phyloP scores from a whole-genome alignment of 2,888 invertebrate genomes.

The Drosophila demipolita region DNA sequence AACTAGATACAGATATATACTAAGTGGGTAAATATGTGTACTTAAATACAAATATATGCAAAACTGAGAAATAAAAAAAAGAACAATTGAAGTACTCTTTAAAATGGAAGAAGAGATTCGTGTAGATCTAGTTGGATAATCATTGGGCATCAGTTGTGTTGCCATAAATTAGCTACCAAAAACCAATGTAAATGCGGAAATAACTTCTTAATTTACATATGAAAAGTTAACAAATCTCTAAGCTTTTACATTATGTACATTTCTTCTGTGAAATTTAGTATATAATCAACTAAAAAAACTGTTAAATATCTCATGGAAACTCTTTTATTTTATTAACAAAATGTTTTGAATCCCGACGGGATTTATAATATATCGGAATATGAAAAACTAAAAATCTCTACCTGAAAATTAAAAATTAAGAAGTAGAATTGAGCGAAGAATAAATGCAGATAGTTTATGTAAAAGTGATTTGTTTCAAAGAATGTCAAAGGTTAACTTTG shows the following conservation, averaged over 20 bases:
- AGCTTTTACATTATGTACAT: not conserved
- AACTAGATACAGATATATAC: not conserved
- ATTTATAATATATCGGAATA: not conserved
- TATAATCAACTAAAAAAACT: not conserved
- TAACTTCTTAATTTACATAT: too few relatives aligned
- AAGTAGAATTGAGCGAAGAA: not conserved
- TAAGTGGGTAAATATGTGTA: not conserved
- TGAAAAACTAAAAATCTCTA: not conserved
- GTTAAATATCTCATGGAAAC: not conserved
- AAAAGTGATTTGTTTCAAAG: not conserved
- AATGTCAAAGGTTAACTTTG: not conserved
- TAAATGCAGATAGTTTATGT: not conserved
- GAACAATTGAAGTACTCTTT: not conserved
- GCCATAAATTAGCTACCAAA: not conserved
- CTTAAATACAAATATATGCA: not conserved
- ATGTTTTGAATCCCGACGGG: not conserved
- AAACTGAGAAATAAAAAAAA: not conserved
- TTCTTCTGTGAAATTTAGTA: not conserved
- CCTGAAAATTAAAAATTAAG: not conserved
- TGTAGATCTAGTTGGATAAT: not conserved
- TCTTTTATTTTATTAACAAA: too few relatives aligned
- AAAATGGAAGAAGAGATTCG: not conserved
- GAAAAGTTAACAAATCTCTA: not conserved
- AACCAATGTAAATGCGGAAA: not conserved
- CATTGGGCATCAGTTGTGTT: not conserved